A percentile compares a stretch with the other conserved stretches of the same genome.
These are phyloP conservation scores for Lagria hirta DNA, from an alignment of 2,888 invertebrate species.

Conservation along the genomic window DNA sequence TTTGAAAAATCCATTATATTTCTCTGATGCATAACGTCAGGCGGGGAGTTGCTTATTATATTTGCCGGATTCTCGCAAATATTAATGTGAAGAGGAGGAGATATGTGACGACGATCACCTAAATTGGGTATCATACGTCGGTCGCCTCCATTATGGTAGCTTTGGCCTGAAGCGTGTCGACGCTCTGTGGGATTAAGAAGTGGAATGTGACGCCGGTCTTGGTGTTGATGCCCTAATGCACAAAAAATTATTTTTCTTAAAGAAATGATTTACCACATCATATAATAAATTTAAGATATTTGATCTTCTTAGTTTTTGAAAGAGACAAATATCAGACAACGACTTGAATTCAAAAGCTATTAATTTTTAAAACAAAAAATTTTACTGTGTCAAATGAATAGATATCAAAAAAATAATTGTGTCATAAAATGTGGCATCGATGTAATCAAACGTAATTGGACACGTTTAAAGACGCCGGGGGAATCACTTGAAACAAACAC, in stretches of 20 bases:
- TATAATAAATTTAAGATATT: no score
- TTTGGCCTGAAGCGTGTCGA: slow-evolving; percentile 35
- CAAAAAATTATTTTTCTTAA: slow-evolving; percentile 4
- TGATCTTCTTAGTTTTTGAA: no score
- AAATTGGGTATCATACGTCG: slow-evolving; percentile 44
- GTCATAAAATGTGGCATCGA: no score
- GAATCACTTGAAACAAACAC: no score
- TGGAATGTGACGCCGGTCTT: slow-evolving; percentile 44
- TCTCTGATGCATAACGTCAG: slow-evolving; percentile 46
- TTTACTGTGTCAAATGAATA: no score
- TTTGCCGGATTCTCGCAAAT: slow-evolving; percentile 54
- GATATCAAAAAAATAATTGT: no score
- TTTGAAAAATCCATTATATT: slow-evolving; percentile 49
- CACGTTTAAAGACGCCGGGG: no score
- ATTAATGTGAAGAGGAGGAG: slow-evolving; percentile 60
- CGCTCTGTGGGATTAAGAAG: slow-evolving; percentile 36
- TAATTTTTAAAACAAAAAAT: no score
- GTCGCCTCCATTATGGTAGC: slow-evolving; percentile 41
- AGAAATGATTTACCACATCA: slow-evolving; percentile 2
- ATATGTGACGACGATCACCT: slow-evolving; percentile 53
- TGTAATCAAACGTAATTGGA: no score
- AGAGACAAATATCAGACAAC: no score
- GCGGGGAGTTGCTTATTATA: slow-evolving; percentile 36
- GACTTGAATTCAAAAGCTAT: no score
- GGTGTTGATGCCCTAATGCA: slow-evolving; percentile 34